A percentile compares a stretch with the other conserved stretches of the same genome.
phyloP scores from a whole-genome alignment of 1,140 invertebrate genomes.

The Diploscapter pachys region DNA sequence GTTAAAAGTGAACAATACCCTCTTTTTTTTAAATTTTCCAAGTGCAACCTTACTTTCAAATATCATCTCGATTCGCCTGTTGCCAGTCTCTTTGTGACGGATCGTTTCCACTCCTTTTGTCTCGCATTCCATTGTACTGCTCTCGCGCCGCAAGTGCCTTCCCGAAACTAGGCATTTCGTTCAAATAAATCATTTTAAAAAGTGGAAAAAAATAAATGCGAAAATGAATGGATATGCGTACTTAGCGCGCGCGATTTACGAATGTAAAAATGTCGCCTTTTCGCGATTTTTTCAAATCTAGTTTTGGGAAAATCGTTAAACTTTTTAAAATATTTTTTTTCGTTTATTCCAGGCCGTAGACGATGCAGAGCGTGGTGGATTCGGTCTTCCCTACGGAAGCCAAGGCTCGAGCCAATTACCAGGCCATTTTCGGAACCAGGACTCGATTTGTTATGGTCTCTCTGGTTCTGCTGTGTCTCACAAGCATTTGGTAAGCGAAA shows the following conservation, averaged over 20 bases:
- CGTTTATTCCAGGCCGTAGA: not conserved
- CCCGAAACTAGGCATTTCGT: no score
- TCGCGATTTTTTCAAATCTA: not conserved
- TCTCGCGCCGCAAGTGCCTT: no score
- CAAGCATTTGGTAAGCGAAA: constrained; percentile 38
- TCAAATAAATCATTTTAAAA: no score
- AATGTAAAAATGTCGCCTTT: not conserved
- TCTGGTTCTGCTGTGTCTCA: constrained; percentile 36
- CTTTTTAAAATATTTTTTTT: not conserved
- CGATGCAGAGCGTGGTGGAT: constrained; percentile 15
- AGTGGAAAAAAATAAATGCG: no score
- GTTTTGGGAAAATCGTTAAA: not conserved
- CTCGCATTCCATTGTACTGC: no score
- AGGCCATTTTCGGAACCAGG: constrained; percentile 38
- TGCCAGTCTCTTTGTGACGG: not conserved
- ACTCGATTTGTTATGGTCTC: constrained; percentile 43
- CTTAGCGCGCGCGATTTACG: not conserved
- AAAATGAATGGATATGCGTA: not conserved
- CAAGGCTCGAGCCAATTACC: constrained; percentile 30
- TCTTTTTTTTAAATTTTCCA: not conserved
- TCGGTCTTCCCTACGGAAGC: constrained; percentile 25
- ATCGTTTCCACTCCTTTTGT: not conserved
- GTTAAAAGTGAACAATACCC: not conserved
- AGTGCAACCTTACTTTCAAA: no score
- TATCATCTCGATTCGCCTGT: not conserved